These are phyloP conservation scores for Lutraria lutraria DNA, from an alignment of 2,888 invertebrate genomes.

Conservation along the genomic window DNA sequence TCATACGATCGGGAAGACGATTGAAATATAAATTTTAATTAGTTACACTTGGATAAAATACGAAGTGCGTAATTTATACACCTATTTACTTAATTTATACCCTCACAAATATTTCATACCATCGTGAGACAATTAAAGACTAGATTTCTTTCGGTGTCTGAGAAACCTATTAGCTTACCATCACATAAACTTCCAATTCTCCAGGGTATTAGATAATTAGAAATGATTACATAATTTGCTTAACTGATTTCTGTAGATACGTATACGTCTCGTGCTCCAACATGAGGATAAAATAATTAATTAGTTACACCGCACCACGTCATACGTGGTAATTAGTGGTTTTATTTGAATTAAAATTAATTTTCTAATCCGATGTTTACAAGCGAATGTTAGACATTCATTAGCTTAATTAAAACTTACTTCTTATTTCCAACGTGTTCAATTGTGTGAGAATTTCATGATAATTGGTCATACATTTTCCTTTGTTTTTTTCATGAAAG, in stretches of 20 bases:
- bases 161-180: neutral
- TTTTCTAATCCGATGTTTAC: neutral
- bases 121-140: neutral
- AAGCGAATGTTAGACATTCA: neutral
- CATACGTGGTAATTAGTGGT: neutral
- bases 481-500: too few species aligned
- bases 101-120: neutral
- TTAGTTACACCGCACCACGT: too few species aligned
- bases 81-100: neutral
- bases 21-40: too few species aligned
- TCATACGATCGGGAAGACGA: neutral
- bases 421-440: neutral
- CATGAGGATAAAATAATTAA: neutral
- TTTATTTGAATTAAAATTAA: too few species aligned
- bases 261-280: neutral
- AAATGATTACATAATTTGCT: neutral
- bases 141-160: neutral
- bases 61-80: neutral
- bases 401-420: neutral
- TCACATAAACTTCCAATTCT: neutral
- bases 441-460: neutral
- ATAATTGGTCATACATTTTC: neutral
- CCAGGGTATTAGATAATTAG: neutral
- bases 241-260: neutral
- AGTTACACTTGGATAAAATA: neutral